A percentile compares a stretch with the other conserved stretches of the same genome.
These are phyloP conservation scores for Aix galericulata DNA, from an alignment of 2,113 vertebrate genomes.

Conservation along the genomic window DNA sequence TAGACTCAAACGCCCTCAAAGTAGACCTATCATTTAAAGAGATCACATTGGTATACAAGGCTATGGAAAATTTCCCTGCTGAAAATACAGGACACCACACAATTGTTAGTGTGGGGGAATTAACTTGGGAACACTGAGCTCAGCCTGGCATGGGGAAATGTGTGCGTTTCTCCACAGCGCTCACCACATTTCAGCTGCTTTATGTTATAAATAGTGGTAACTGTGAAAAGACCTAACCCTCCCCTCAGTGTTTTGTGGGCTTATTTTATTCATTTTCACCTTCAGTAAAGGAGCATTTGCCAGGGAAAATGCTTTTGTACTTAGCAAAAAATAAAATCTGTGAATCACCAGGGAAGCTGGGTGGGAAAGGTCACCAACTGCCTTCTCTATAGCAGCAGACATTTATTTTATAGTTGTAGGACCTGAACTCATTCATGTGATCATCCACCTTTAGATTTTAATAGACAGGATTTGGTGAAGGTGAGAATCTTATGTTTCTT, in stretches of 20 bases:
- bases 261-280: conserved; percentile 52
- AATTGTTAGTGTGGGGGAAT: background rate
- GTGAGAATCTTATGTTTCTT: background rate
- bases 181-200: conserved; percentile 18
- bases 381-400: background rate
- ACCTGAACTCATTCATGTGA: background rate
- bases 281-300: conserved; percentile 26
- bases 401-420: background rate
- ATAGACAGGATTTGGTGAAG: background rate
- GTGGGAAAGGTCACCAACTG: conserved; percentile 45
- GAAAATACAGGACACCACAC: background rate
- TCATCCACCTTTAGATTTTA: background rate
- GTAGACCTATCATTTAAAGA: background rate
- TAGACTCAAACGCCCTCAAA: background rate
- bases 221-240: conserved; percentile 32
- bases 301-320: conserved; percentile 45
- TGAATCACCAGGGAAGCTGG: conserved; percentile 34
- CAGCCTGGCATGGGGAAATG: background rate
- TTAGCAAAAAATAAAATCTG: conserved; percentile 43
- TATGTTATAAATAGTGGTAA: background rate
- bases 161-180: background rate
- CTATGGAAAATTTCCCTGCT: background rate
- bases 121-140: background rate
- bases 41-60: background rate
- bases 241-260: background rate